Evolutionary conservation across 2,113 vertebrate species (phyloP).

Genomic region (Phylloscopus trochilus): DNA sequence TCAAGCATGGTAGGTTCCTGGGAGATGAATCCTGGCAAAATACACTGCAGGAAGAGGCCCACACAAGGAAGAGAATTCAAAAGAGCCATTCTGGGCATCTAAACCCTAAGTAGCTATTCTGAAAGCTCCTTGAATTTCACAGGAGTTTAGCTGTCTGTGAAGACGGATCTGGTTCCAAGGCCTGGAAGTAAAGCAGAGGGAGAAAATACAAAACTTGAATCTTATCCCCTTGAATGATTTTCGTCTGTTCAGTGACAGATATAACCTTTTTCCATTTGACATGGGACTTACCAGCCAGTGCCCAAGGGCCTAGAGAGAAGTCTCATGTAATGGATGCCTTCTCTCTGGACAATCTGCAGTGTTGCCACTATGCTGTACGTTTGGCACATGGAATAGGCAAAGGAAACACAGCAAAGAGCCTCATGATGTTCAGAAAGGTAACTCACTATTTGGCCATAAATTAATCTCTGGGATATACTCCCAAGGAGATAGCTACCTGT

Average conservation of each 20-base stretch:
- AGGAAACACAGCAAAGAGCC: neutral
- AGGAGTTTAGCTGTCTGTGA: neutral
- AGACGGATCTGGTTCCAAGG: neutral
- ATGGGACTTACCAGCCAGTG: neutral
- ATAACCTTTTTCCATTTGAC: neutral
- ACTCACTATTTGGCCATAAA: neutral
- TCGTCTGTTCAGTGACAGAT: neutral
- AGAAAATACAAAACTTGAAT: neutral
- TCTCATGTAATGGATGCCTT: neutral
- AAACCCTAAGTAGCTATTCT: neutral
- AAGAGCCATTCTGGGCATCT: neutral
- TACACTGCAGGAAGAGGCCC: neutral
- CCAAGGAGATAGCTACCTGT: neutral
- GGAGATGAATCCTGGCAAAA: conserved; percentile 37
- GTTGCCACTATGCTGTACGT: neutral
- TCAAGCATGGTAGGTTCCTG: neutral
- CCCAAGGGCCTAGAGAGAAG: neutral
- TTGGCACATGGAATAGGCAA: neutral
- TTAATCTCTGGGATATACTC: neutral
- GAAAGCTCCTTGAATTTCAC: neutral
- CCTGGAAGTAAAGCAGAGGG: neutral
- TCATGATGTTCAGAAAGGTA: neutral
- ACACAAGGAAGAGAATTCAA: neutral
- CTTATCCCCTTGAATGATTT: neutral
- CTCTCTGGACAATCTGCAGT: neutral